A percentile compares a stretch with the other conserved stretches of the same genome.
These are phyloP conservation scores for Otus sunia DNA, from an alignment of 2,113 vertebrate genomes.

Conservation along the genomic window DNA sequence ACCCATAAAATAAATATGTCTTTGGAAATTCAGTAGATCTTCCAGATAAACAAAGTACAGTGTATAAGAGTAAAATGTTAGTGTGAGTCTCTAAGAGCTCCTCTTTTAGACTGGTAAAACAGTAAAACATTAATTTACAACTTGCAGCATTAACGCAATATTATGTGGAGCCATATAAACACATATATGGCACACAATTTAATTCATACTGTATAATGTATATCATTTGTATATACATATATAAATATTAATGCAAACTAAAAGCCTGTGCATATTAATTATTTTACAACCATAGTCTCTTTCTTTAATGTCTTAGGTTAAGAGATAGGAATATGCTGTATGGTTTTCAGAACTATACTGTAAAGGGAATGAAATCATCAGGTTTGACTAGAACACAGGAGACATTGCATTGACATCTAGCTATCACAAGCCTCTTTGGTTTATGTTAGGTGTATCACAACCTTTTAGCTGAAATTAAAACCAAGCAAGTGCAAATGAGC, in stretches of 20 bases:
- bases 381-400: background rate
- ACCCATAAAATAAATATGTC: background rate
- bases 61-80: background rate
- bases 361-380: background rate
- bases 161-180: background rate
- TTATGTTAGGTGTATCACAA: background rate
- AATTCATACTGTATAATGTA: background rate
- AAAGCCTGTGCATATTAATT: background rate
- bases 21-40: background rate
- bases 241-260: background rate
- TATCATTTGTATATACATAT: background rate
- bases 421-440: background rate
- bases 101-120: background rate
- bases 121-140: background rate
- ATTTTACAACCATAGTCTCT: background rate
- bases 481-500: background rate
- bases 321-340: background rate
- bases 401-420: background rate
- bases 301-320: background rate
- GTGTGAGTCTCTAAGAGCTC: rapidly evolving
- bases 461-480: background rate
- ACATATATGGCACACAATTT: background rate
- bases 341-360: background rate
- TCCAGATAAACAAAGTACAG: background rate
- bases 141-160: background rate